phyloP scores from a whole-genome alignment of 1,140 invertebrate species.

The Cyclina sinensis region DNA sequence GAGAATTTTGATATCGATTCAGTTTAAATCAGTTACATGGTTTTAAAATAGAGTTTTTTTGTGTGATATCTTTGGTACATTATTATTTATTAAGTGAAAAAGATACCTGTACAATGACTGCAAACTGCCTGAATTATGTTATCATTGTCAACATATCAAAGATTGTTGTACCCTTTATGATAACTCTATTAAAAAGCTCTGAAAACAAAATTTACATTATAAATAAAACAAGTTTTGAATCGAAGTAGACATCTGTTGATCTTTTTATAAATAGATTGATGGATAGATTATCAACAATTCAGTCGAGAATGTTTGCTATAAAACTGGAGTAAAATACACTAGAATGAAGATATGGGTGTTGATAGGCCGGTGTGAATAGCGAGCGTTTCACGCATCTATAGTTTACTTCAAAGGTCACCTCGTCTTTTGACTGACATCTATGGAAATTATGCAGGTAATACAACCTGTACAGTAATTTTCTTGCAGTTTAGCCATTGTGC shows the following conservation, averaged over 20 bases:
- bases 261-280: not conserved
- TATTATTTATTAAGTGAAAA: too few relatives aligned
- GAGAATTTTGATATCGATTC: too few relatives aligned
- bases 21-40: too few relatives aligned
- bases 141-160: too few relatives aligned
- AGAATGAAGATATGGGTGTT: not conserved
- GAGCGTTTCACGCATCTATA: not conserved
- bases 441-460: not conserved
- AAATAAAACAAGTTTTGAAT: not conserved
- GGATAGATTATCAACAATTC: not conserved
- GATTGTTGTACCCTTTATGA: too few relatives aligned
- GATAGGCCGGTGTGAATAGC: not conserved
- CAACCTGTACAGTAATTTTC: not conserved
- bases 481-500: not conserved
- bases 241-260: conserved; percentile 1
- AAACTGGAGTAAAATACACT: not conserved
- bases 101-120: too few relatives aligned
- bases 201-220: too few relatives aligned
- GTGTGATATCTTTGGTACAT: too few relatives aligned
- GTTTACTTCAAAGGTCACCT: not conserved
- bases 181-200: too few relatives aligned
- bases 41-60: too few relatives aligned
- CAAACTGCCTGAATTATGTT: too few relatives aligned
- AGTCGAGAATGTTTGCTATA: not conserved
- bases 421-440: not conserved